Evolutionary conservation across 2,797 vertebrate species (phyloP).

Genomic region (Tolypeutes matacus): DNA sequence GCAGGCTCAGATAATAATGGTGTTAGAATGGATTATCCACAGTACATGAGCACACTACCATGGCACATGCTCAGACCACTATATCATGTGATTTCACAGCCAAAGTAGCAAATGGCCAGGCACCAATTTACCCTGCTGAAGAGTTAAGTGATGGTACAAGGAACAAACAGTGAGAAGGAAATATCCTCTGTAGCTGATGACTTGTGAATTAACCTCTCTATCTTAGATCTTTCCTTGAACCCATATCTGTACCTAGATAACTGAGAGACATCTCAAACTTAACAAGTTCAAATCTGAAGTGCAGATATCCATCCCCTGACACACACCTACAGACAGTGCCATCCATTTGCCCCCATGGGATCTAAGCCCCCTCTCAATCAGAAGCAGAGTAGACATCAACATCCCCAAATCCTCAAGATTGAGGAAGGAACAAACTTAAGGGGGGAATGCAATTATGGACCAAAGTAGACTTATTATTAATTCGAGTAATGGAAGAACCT

Average conservation of each 20-base stretch:
- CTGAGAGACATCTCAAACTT: background rate
- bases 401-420: too few relatives aligned
- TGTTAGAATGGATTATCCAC: background rate
- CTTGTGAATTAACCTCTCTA: background rate
- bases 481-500: too few relatives aligned
- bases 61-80: background rate
- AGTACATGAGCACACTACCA: background rate
- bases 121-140: background rate
- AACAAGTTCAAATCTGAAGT: background rate
- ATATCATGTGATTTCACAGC: background rate
- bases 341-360: too few relatives aligned
- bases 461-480: too few relatives aligned
- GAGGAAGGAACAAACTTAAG: too few relatives aligned
- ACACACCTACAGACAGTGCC: background rate
- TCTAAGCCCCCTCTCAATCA: too few relatives aligned
- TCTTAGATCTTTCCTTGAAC: background rate
- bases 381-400: too few relatives aligned
- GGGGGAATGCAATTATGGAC: too few relatives aligned
- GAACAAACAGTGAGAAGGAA: background rate
- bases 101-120: constrained; percentile 17
- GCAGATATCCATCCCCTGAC: background rate
- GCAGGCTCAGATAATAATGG: background rate
- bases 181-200: background rate
- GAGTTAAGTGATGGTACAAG: background rate
- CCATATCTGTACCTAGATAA: background rate